These are phyloP conservation scores for Emydura subglobosa DNA, from an alignment of 2,113 vertebrate species.

Conservation along the genomic window DNA sequence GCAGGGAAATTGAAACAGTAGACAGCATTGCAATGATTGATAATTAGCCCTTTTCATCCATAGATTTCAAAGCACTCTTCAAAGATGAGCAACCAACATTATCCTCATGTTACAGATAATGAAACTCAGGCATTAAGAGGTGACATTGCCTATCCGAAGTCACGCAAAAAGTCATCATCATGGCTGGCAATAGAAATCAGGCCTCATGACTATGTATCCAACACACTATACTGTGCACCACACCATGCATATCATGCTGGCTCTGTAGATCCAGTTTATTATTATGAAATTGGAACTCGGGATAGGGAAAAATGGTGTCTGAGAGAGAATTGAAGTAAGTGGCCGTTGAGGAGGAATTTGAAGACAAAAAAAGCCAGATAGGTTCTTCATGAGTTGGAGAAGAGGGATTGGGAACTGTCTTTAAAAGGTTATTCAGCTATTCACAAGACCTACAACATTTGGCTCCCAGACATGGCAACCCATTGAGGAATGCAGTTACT, in stretches of 20 bases:
- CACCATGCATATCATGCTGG: neutral
- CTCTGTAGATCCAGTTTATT: fast-evolving
- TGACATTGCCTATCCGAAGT: neutral
- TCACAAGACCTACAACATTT: fast-evolving
- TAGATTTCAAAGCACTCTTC: neutral
- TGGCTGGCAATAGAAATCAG: neutral
- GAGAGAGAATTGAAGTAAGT: neutral
- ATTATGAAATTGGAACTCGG: neutral
- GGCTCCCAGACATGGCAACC: neutral
- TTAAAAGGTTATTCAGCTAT: neutral
- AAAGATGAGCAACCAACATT: neutral
- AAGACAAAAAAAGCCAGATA: neutral
- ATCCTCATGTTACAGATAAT: neutral
- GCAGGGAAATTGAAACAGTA: neutral
- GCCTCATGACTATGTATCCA: conserved; percentile 2
- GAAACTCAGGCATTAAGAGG: neutral
- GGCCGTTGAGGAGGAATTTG: neutral
- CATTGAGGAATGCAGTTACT: neutral
- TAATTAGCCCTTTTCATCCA: neutral
- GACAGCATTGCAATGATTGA: neutral
- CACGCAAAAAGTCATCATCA: neutral
- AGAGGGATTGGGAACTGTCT: neutral
- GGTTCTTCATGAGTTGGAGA: neutral
- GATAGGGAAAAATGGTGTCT: neutral
- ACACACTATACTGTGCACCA: neutral